Percentiles rank a stretch among this genome's conserved stretches.
Conservation (phyloP, 2,797 vertebrate genomes). For the Limnodromus scolopaceus region DNA sequence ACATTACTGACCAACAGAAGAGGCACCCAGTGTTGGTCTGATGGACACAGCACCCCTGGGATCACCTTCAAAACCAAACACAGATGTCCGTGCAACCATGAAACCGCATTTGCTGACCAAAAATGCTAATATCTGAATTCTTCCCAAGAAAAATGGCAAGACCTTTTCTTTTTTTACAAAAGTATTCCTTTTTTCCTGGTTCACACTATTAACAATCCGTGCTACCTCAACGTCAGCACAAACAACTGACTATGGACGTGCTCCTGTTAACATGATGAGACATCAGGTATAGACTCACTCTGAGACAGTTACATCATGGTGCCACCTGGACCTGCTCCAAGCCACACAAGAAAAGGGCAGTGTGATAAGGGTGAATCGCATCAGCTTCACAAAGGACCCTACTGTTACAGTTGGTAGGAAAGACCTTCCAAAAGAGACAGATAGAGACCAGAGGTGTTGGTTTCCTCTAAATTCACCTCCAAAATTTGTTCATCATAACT, state of each 20-base stretch:
- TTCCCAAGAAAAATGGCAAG: not conserved
- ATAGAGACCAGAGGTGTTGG: not conserved
- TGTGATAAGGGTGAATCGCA: not conserved
- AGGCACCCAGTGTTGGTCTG: not conserved
- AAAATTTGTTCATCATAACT: not conserved
- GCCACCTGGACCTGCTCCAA: not conserved
- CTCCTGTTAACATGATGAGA: not conserved
- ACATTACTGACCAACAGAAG: not conserved
- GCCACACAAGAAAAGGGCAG: not conserved
- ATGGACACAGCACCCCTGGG: fast-evolving
- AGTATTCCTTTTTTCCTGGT: not conserved
- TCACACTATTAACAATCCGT: not conserved
- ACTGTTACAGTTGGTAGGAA: not conserved
- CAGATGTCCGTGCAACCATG: not conserved
- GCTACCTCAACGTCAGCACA: not conserved
- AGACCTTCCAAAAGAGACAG: not conserved
- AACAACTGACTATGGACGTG: not conserved
- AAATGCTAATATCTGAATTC: not conserved
- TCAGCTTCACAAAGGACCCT: not conserved
- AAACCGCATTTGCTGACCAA: not conserved
- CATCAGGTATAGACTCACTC: not conserved
- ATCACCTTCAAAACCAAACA: not conserved
- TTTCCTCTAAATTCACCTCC: not conserved
- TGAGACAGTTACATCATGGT: not conserved
- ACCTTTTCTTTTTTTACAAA: not conserved